Base-by-base conservation (phyloP, 2,888 invertebrate genomes). In the Scaptodrosophila latifasciaeformis region DNA sequence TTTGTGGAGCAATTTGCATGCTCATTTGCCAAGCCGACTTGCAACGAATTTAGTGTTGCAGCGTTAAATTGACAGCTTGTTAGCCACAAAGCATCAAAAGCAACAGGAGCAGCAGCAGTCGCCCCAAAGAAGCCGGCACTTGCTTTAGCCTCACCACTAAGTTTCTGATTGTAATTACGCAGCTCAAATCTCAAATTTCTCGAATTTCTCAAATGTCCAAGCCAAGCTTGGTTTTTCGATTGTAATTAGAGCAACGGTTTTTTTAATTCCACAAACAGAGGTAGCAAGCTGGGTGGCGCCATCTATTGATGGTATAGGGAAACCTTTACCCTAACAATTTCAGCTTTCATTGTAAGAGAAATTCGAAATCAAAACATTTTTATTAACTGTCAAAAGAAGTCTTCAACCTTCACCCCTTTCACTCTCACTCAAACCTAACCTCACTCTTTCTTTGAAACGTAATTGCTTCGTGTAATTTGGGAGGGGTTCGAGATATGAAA, bases 1-100 rank as follows among this genome's bases (percentile, higher is more conserved):
- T n/a, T 77, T 71, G 57, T 78, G 45, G 79, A 81, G 81, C 79
- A 79, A 81, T 77, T 81, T 66, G 66, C 60, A 77, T 68, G 70
- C 59, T 44, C 53, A 27, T 65, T 69, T 39, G 55, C 54, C 51
- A 67, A 54, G 74, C 51, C 50, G 60, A 65, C 70, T 74, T 72
- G 66, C 31, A 27, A 43, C 62, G 55, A 77, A 74, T 70, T 62
- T 70, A 65, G 63, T 77, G 77, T 72, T 74, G 80, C 79, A 78
- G 76, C 79, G 76, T 78, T 81, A 71, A 76, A 81, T 80, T 78
- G 75, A 81, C 79, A 75, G 81, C 81, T 76, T 75, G 76, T 78
- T 78, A 75, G 78, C 62, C 64, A 59, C 62, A 75, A 71, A 69
- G 76, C 62, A 62, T 49, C n/a, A n/a, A n/a, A n/a, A n/a, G 45